Conservation (phyloP, 2,888 invertebrate genomes). For the Cryptocheilus praepositus region DNA sequence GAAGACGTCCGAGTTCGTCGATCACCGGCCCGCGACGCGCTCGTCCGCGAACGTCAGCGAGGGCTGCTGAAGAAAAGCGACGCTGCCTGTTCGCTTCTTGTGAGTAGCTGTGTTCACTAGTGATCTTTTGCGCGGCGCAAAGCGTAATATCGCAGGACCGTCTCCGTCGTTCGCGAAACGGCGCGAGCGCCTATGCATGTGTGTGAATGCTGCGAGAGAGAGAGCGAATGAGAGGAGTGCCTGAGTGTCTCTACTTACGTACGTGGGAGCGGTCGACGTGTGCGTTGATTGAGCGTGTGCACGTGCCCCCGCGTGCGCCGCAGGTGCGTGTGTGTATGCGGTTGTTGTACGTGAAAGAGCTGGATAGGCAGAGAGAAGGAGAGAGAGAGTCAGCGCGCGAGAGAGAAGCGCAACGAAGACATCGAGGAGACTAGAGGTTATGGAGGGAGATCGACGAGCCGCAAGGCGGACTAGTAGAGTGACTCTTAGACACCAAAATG, state of each 20-base stretch:
- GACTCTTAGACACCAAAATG: constrained; percentile 63
- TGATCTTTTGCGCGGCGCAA: neutral
- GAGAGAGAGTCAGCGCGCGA: constrained; percentile 7
- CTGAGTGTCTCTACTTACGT: constrained; percentile 23
- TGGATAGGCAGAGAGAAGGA: neutral
- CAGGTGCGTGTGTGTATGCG: constrained; percentile 29
- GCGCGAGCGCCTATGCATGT: too few relatives aligned
- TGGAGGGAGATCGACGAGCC: constrained; percentile 46
- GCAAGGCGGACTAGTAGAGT: constrained; percentile 45
- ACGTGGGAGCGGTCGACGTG: constrained; percentile 33
- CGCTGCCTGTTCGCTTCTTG: neutral
- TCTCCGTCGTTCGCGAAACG: too few relatives aligned
- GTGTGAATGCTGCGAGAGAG: neutral
- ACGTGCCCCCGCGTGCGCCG: constrained; percentile 54
- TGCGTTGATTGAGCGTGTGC: constrained; percentile 47
- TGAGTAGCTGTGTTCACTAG: neutral
- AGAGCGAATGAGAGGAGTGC: constrained; percentile 15
- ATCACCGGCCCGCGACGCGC: neutral
- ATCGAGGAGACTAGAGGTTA: constrained; percentile 35
- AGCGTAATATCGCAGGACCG: too few relatives aligned
- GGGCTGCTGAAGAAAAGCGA: neutral
- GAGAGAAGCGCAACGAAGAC: constrained; percentile 16
- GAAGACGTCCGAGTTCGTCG: constrained; percentile 14
- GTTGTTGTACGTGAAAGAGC: constrained; percentile 26
- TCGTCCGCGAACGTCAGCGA: neutral